Base-by-base conservation (phyloP, 2,113 vertebrate genomes). In the Scalopus aquaticus region DNA sequence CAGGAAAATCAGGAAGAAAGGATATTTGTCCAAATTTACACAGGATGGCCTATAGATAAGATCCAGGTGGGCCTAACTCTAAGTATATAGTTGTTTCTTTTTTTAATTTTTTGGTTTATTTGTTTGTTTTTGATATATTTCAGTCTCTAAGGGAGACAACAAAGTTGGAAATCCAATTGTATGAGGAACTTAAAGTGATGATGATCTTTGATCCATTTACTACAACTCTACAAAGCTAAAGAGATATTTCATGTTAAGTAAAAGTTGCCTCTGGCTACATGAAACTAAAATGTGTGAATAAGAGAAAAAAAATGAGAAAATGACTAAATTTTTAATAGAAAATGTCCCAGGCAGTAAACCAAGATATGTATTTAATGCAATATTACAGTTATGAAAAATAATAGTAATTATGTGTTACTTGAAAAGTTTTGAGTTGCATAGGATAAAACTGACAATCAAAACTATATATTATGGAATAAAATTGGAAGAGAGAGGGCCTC, bases 401-500 rank as follows among this genome's bases (percentile, higher is more conserved):
- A 56, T 19, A 39, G 26, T 17, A 51, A 51, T 51, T 81, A 73
- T 44, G 54, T 65, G 15, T 62, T 87, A 79, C 9, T 92, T 82
- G 24, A 80, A 94, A n/a, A 92, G 10, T 3, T 67, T 30, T 28
- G 17, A 78, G 49, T 22, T 90, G 17, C 58, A 70, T 74, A 74
- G 13, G 37, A 67, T 92, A 92, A 79, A 77, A 86, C 4, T 20
- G 20, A 19, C 46, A 88, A 69, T 83, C 7, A 54, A 76, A 82
- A 72, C 26, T 51, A 93, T 58, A 49, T 86, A 17, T 51, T 80
- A 76, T 64, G 39, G 35, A 85, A 85, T 72, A 67, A 86, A 94
- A 83, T 72, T 65, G 22, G 42, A 80, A 94, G 90, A 82, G 9
- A 42, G 32, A 89, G 10, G 5, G n/a, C n/a, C n/a, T n/a, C n/a